Evolutionary conservation across 1,140 invertebrate species (phyloP).

Genomic region (Apocrypta bakeri): DNA sequence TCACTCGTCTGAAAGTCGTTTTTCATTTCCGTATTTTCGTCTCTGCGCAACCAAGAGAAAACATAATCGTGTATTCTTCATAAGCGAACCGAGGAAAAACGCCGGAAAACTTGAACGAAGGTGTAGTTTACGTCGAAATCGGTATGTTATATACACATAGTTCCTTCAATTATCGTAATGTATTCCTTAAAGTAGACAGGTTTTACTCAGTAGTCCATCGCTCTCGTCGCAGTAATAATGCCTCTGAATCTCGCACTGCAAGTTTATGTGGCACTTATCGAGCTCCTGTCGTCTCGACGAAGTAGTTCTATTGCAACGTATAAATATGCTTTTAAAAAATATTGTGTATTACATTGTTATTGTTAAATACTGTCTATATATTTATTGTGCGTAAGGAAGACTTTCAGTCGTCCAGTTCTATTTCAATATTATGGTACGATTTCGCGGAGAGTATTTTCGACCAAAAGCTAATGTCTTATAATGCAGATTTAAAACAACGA

Average conservation of each 20-base stretch:
- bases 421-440: conserved; percentile 35
- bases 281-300: conserved; percentile 36
- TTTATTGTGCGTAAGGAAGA: conserved; percentile 49
- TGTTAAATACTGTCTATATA: conserved; percentile 44
- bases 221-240: conserved; percentile 46
- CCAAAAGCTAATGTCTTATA: conserved; percentile 11
- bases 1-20: conserved; percentile 54
- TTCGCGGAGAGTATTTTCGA: conserved; percentile 18
- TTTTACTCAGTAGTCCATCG: conserved; percentile 54
- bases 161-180: conserved; percentile 67
- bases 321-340: conserved; percentile 50
- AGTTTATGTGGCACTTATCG: conserved; percentile 44
- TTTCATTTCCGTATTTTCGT: conserved; percentile 60
- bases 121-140: conserved; percentile 60
- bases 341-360: conserved; percentile 40
- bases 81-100: conserved; percentile 64
- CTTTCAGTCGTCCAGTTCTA: conserved; percentile 43
- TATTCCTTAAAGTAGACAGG: conserved; percentile 66
- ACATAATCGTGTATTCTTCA: conserved; percentile 54
- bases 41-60: conserved; percentile 68
- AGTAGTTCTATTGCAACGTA: conserved; percentile 47
- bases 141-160: conserved; percentile 58
- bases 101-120: conserved; percentile 64
- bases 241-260: conserved; percentile 49
- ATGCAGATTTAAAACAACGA: too few relatives aligned